Percentiles rank a stretch among this genome's conserved stretches.
Evolutionary conservation across 2,888 invertebrate genomes (phyloP).

Genomic region (Oeneis ivallda): DNA sequence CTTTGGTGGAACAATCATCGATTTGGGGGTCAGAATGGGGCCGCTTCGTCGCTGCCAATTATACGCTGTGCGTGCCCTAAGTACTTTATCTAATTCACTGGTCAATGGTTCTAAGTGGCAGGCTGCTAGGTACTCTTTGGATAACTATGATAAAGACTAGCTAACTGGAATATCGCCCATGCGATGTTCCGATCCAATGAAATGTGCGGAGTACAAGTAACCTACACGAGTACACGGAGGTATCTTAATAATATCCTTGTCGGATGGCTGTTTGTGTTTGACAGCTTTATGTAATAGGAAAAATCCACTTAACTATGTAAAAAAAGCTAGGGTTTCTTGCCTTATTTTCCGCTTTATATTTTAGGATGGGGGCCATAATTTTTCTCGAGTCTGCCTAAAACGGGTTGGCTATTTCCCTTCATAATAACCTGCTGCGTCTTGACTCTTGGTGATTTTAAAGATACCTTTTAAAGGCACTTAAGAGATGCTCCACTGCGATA

Average conservation of each 20-base stretch:
- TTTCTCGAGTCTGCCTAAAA: constrained; percentile 33
- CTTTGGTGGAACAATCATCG: constrained; percentile 48
- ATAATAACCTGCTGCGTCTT: constrained; percentile 57
- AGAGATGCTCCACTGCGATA: constrained; percentile 44
- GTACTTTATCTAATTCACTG: constrained; percentile 38
- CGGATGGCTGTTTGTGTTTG: background rate
- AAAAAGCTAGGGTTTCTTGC: background rate
- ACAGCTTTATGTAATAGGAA: constrained; percentile 1
- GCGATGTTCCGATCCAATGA: background rate
- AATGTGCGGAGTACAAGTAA: no score
- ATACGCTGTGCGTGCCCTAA: constrained; percentile 46
- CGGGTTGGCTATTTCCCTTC: constrained; percentile 53
- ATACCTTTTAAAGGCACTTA: constrained; percentile 62
- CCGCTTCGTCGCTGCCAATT: constrained; percentile 48
- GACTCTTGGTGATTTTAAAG: constrained; percentile 63
- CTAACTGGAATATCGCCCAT: background rate
- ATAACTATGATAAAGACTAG: background rate
- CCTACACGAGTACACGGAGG: no score
- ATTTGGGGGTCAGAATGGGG: constrained; percentile 49
- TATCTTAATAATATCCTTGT: background rate
- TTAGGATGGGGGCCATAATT: background rate
- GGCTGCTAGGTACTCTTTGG: constrained; percentile 34
- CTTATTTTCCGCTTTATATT: background rate
- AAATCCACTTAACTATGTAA: background rate
- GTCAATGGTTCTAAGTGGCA: constrained; percentile 29